A percentile compares a stretch with the other conserved stretches of the same genome.
Evolutionary conservation across 2,888 invertebrate species (phyloP).

Genomic region (Eristalinus sepulchralis): DNA sequence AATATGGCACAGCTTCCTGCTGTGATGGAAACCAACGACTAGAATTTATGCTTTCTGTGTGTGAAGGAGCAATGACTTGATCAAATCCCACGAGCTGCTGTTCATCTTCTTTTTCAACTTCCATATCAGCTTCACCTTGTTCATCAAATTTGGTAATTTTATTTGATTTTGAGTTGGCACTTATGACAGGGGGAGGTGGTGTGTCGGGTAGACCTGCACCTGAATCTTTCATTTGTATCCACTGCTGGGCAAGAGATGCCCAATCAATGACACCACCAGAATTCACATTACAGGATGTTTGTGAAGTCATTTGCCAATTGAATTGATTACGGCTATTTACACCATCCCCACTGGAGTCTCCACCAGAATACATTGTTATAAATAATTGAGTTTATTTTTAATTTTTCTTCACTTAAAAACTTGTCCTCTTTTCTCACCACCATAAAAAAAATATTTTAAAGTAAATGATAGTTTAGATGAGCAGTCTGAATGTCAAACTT

Average conservation of each 20-base stretch:
- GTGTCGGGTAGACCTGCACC: constrained; percentile 84
- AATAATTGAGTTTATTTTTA: background rate
- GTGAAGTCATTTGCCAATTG: constrained; percentile 87
- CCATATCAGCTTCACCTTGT: constrained; percentile 94
- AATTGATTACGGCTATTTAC: constrained; percentile 81
- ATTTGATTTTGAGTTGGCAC: constrained; percentile 64
- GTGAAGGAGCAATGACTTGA: constrained; percentile 5
- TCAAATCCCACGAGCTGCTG: constrained; percentile 53
- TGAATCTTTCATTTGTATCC: constrained; percentile 94
- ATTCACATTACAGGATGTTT: constrained; percentile 78
- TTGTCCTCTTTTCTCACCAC: constrained; percentile 20
- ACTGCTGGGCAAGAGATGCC: constrained; percentile 98
- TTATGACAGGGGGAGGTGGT: constrained; percentile 82
- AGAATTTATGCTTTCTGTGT: background rate
- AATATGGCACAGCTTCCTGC: constrained; percentile 24
- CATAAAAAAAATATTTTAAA: constrained; percentile 38
- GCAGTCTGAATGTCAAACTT: constrained; percentile 22
- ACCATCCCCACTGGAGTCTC: constrained; percentile 77
- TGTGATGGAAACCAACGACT: constrained; percentile 22
- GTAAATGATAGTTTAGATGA: constrained; percentile 24
- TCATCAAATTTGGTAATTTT: constrained; percentile 82
- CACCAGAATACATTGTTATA: constrained; percentile 76
- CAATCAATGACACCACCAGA: constrained; percentile 92
- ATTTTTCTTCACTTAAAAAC: constrained; percentile 2
- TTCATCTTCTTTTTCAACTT: constrained; percentile 88